Conservation (phyloP, 1,140 invertebrate species). For the Bombus pascuorum region DNA sequence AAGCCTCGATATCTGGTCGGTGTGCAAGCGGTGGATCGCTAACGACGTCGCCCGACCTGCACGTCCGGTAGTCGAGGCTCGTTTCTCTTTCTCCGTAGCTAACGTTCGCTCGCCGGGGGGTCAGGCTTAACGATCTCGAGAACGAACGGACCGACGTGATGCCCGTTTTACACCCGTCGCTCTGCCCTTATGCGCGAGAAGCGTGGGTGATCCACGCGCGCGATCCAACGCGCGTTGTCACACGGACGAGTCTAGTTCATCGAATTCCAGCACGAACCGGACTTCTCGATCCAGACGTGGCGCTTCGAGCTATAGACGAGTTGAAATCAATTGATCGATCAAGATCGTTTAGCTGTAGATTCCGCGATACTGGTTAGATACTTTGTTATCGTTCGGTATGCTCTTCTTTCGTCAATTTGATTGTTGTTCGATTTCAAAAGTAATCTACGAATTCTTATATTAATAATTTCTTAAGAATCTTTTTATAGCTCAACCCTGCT, state of each 20-base stretch:
- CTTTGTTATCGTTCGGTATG: not conserved
- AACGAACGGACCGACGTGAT: slow-evolving; percentile 69
- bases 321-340: not conserved
- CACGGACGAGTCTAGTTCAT: not conserved
- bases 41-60: slow-evolving; percentile 70
- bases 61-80: slow-evolving; percentile 75
- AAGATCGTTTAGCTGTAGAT: not conserved
- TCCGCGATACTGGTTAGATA: not conserved
- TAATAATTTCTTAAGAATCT: too few relatives aligned
- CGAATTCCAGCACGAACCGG: slow-evolving; percentile 13
- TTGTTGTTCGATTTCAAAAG: not conserved
- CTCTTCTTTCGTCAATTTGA: not conserved
- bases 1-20: slow-evolving; percentile 21
- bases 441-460: not conserved
- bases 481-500: not conserved
- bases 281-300: not conserved
- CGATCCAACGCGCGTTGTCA: slow-evolving; percentile 12
- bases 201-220: slow-evolving; percentile 72
- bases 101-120: slow-evolving; percentile 73
- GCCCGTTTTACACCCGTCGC: slow-evolving; percentile 76
- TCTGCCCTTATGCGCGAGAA: slow-evolving; percentile 71
- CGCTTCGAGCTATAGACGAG: not conserved
- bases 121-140: slow-evolving; percentile 75
- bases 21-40: slow-evolving; percentile 54
- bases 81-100: slow-evolving; percentile 66